Evolutionary conservation across 2,888 invertebrate genomes (phyloP), one percentile per base, ranked within the genome.

Genomic region (Entomobrya proxima): DNA sequence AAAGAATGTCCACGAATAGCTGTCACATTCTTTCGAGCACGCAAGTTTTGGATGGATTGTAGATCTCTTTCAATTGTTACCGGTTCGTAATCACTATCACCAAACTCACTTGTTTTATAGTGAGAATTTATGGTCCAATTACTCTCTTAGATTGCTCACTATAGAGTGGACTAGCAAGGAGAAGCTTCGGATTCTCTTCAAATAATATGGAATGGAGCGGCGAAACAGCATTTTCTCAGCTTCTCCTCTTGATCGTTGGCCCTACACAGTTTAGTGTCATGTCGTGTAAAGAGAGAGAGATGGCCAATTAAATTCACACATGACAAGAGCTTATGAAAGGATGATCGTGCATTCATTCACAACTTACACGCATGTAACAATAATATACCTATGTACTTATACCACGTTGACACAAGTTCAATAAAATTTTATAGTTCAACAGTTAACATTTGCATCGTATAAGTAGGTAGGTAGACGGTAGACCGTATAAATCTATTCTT

Each of bases 121-220:
- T 64, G 64, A 85, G 85, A 85, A 85, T 85, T 85, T 85, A 85
- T 85, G 85, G 79, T 85, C 85, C 85, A 85, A 85, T 85, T 85
- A 85, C 79, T 72, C 74, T 67, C 11, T 37, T 32, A 74, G 30
- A 78, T 78, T 85, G 85, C 18, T 24, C 47, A 37, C 64, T 47
- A 7, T 13, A 35, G 35, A 32, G 64, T 64, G 21, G 44, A n/a
- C 37, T 13, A 67, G 27, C 21, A 40, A 40, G 21, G 67, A 67
- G 24, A 67, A 24, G 55, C 13, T 44, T 72, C 72, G 58, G 85
- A 74, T 72, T 77, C 52, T 44, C 37, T 44, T 44, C 44, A 44
- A 11, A 44, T 44, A 11, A 44, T 7, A 21, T 21, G 55, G 47
- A 50, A 13, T 32, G 18, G 74, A 85, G 72, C 44, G 27, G 61